Evolutionary conservation across 2,797 vertebrate species (phyloP), one percentile per base, ranked within the genome.

Genomic region (Holocentrus rufus): DNA sequence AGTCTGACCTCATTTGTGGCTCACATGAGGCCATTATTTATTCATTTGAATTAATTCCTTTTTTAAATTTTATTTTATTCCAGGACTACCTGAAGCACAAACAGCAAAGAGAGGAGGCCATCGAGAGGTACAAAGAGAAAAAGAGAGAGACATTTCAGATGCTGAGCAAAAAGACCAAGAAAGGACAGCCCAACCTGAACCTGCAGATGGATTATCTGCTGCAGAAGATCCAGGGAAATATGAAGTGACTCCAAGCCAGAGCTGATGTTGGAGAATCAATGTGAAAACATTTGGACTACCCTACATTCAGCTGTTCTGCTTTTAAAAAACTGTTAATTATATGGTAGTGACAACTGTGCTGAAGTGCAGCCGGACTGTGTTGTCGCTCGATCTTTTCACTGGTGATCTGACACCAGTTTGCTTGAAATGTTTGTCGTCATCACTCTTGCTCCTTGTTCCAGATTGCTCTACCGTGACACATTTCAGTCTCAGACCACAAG

Each of bases 101-200:
- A 83, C 92, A 91, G 84, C 93, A 96, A 83, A 94, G 86, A 85
- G 95, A 98, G 87, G 95, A 94, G 82, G 96, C 96, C 57, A 90
- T 95, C 3, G 86, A 89, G 64, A 95, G 87, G 55, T 98, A 99
- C 91, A 96, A 95, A 61, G 91, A 96, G 80, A 98, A 95, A 90
- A 99, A 97, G 90, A 92, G 92, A 85, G 95, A 96, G 88, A 90
- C 90, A 0, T 99, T 94, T 89, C 96, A 96, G 93, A 88, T 97
- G 77, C 15, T 98, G 76, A 94, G 93, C 83, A 96, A 95, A 87
- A 98, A 95, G 91, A 99, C 97, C 0, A 98, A 94, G 92, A 99
- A 94, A 84, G 98, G 98, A 77, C 98, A 99, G 54, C 97, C 96
- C 62, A 98, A 98, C 85, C 92, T 99, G 15, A 99, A 99, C 87